Percentiles rank a stretch among this genome's conserved stretches.
phyloP scores from a whole-genome alignment of 2,888 invertebrate species.

The Noctua fimbriata region DNA sequence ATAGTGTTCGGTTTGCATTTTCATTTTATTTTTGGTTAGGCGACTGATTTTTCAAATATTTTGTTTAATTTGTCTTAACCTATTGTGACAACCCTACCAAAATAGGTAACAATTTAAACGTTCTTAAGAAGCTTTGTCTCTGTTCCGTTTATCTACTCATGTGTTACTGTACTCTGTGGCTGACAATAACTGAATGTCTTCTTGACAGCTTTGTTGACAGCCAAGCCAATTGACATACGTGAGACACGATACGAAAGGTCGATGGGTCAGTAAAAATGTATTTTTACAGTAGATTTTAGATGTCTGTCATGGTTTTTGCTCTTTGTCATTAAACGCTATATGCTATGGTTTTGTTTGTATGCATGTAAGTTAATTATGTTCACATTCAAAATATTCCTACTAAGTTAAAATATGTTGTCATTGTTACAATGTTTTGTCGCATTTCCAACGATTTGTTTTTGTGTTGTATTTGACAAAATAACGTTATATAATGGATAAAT shows the following conservation, averaged over 20 bases:
- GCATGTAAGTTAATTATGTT: slow-evolving; percentile 82
- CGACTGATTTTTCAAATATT: too few species aligned
- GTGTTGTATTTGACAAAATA: slow-evolving; percentile 53
- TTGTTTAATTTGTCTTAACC: too few species aligned
- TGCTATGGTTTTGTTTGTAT: slow-evolving; percentile 79
- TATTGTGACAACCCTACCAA: too few species aligned
- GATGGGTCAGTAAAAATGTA: slow-evolving; percentile 83
- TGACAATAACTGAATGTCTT: background rate
- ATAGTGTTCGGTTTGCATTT: too few species aligned
- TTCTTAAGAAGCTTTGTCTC: too few species aligned
- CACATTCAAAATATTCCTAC: slow-evolving; percentile 46
- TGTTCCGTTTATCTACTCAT: too few species aligned
- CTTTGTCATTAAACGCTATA: slow-evolving; percentile 77
- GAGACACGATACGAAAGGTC: slow-evolving; percentile 77
- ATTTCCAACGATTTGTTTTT: slow-evolving; percentile 55
- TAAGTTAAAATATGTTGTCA: slow-evolving; percentile 57
- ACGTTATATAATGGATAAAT: slow-evolving; percentile 63
- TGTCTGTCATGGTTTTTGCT: slow-evolving; percentile 87
- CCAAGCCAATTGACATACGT: slow-evolving; percentile 48
- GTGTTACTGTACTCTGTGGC: too few species aligned
- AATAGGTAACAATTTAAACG: too few species aligned
- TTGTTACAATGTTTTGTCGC: slow-evolving; percentile 58
- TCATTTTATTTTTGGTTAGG: too few species aligned
- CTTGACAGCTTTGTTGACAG: slow-evolving; percentile 14
- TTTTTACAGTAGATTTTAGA: slow-evolving; percentile 77